Conservation (phyloP, 2,888 invertebrate species). For the Orthosia gracilis region DNA sequence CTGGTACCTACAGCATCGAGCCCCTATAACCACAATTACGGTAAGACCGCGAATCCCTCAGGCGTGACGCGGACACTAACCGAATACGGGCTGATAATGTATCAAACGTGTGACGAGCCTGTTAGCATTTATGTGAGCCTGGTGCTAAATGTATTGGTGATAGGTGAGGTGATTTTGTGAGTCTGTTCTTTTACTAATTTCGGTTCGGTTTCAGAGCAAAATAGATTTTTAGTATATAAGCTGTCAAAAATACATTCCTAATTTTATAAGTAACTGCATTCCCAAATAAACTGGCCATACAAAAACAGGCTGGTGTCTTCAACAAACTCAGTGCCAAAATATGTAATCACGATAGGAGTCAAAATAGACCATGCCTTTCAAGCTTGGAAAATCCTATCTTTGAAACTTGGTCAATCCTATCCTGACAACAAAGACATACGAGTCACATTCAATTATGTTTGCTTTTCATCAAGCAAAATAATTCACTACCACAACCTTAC, state of each 20-base stretch:
- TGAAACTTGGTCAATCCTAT: too few species aligned
- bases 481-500: not conserved
- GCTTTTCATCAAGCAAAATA: not conserved
- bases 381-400: too few species aligned
- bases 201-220: too few species aligned
- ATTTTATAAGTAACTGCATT: too few species aligned
- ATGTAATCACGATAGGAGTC: too few species aligned
- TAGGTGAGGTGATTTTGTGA: not conserved
- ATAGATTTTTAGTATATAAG: too few species aligned
- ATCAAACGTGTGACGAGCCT: constrained; percentile 50
- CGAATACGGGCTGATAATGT: constrained; percentile 62
- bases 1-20: constrained; percentile 48
- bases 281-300: too few species aligned
- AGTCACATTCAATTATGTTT: not conserved
- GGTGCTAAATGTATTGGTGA: constrained; percentile 24
- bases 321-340: too few species aligned
- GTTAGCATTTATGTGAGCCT: constrained; percentile 34
- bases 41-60: constrained; percentile 63
- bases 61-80: constrained; percentile 58
- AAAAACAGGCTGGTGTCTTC: too few species aligned
- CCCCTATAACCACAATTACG: constrained; percentile 66
- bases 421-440: too few species aligned
- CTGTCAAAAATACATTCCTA: too few species aligned
- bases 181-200: not conserved
- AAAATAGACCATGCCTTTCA: too few species aligned